Conservation (phyloP, 2,888 invertebrate genomes). For the Fragum fragum region DNA sequence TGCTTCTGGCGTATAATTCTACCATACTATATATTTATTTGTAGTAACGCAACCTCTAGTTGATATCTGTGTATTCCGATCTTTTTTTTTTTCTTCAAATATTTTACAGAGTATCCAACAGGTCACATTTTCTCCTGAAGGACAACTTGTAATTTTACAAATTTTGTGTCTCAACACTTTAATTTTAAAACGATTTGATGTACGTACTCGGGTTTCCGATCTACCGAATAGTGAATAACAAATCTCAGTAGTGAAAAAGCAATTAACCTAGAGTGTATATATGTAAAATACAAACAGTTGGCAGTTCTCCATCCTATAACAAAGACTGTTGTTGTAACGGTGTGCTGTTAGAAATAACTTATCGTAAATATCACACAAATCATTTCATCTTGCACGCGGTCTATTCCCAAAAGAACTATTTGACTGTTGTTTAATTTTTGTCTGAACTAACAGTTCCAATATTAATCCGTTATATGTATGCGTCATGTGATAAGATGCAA, state of each 20-base stretch:
- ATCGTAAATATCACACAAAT: conserved; percentile 6
- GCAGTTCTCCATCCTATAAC: neutral
- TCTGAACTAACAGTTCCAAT: neutral
- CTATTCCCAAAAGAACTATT: neutral
- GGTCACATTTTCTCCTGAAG: too few species aligned
- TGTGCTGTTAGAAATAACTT: conserved; percentile 4
- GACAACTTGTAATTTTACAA: too few species aligned
- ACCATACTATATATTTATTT: too few species aligned
- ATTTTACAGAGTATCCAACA: too few species aligned
- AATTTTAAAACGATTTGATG: too few species aligned
- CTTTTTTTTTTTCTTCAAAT: too few species aligned
- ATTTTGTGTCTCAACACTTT: too few species aligned
- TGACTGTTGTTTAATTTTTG: neutral
- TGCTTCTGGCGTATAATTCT: too few species aligned
- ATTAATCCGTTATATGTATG: neutral
- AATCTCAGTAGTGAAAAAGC: conserved; percentile 3
- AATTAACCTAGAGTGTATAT: neutral
- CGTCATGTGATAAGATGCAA: too few species aligned
- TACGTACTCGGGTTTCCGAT: too few species aligned
- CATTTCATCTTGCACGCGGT: conserved; percentile 1
- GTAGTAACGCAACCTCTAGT: too few species aligned
- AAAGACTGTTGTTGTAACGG: conserved; percentile 6
- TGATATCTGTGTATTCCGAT: too few species aligned
- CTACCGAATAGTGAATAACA: neutral
- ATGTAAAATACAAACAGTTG: conserved; percentile 1